These are phyloP conservation scores for Catonia carolina DNA, from an alignment of 2,888 invertebrate genomes.

Conservation along the genomic window DNA sequence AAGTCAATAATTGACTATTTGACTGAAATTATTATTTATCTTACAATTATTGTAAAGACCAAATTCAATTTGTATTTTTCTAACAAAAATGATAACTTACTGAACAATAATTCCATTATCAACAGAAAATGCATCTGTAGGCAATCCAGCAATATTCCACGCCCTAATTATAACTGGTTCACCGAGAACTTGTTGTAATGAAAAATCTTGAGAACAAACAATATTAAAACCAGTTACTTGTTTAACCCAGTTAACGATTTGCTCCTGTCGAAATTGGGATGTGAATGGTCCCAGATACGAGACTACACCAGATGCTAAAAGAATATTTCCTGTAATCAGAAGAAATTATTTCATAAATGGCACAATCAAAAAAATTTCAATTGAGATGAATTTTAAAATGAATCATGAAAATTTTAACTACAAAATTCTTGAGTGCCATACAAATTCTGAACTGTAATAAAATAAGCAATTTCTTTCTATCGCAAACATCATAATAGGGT, in stretches of 20 bases:
- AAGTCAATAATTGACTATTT: too few relatives aligned
- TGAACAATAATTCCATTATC: conserved; percentile 89
- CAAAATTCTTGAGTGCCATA: too few relatives aligned
- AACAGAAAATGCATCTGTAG: conserved; percentile 80
- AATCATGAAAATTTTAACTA: too few relatives aligned
- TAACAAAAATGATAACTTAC: conserved; percentile 46
- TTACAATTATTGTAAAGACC: too few relatives aligned
- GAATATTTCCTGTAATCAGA: conserved; percentile 67
- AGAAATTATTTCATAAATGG: not conserved
- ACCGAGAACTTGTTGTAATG: conserved; percentile 70
- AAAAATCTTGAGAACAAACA: conserved; percentile 68
- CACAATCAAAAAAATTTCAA: too few relatives aligned
- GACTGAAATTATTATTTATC: too few relatives aligned
- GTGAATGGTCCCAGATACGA: conserved; percentile 90
- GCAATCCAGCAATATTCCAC: conserved; percentile 87
- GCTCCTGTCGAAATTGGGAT: conserved; percentile 57
- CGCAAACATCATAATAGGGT: too few relatives aligned
- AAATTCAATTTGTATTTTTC: too few relatives aligned
- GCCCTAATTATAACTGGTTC: conserved; percentile 81
- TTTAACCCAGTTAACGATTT: conserved; percentile 67
- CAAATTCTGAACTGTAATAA: too few relatives aligned
- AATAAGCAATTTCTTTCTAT: too few relatives aligned
- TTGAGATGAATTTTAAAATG: too few relatives aligned
- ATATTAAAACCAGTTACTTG: conserved; percentile 63
- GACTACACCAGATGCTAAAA: conserved; percentile 81